Evolutionary conservation across 2,113 vertebrate species (phyloP).

Genomic region (Cinclus cinclus): DNA sequence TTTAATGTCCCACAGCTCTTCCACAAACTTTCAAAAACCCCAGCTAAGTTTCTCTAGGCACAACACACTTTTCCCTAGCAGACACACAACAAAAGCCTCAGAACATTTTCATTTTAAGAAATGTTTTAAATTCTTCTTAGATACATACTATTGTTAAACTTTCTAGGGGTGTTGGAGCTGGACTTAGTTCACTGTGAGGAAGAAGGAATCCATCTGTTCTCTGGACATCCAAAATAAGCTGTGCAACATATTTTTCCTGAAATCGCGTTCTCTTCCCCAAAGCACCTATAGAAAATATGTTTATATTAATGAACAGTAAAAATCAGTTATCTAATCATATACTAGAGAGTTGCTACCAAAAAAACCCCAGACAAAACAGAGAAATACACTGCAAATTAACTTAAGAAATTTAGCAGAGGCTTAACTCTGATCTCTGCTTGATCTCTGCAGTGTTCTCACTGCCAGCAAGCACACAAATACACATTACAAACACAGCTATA

Average conservation of each 20-base stretch:
- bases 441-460: background rate
- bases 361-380: background rate
- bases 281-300: slow-evolving; percentile 78
- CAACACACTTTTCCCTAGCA: background rate
- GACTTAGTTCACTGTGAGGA: slow-evolving; percentile 71
- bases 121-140: background rate
- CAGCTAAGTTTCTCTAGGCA: background rate
- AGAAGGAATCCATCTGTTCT: slow-evolving; percentile 65
- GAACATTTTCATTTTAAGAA: background rate
- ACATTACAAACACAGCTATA: background rate
- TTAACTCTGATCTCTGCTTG: background rate
- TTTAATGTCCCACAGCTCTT: background rate
- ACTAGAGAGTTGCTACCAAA: background rate
- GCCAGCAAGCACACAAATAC: background rate
- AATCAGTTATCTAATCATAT: background rate
- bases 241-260: slow-evolving; percentile 91
- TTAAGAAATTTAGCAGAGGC: background rate
- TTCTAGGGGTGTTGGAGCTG: slow-evolving; percentile 78
- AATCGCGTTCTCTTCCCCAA: slow-evolving; percentile 93
- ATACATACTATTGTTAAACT: slow-evolving; percentile 84
- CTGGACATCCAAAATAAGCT: slow-evolving; percentile 89
- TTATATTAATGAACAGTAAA: background rate
- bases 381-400: background rate
- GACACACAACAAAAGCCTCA: background rate
- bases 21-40: background rate